Evolutionary conservation across 2,888 invertebrate species (phyloP), one percentile per base, ranked within the genome.

Genomic region (Lasioglossum pauxillum): DNA sequence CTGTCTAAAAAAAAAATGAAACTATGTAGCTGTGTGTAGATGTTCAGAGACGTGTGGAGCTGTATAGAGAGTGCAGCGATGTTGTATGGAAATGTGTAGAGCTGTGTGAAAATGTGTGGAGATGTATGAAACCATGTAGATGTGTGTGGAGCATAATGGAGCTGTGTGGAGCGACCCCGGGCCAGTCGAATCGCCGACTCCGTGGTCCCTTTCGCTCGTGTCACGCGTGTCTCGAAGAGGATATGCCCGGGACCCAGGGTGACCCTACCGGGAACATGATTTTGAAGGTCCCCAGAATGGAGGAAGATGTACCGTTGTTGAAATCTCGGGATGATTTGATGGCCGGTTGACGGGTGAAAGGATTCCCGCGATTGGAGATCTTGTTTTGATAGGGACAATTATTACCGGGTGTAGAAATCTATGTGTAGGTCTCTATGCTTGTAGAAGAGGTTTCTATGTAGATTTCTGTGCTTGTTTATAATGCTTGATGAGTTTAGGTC

Each of bases 221-320:
- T 64, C 60, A 31, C 60, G 60, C 60, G 60, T 64, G 60, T 64
- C 60, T 31, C 60, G 60, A 27, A 64, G 27, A 5, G 12, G 16
- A 64, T 27, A 64, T 7, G 27, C 60, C 7, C 7, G 27, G 60
- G 60, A 64, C 60, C 31, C 31, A 7, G 60, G 31, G 60, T 64
- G 31, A 64, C 60, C 60, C 60, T 64, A 64, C 27, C 7, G 14
- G 16, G 60, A 64, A 64, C 60, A 64, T 27, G 16, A n/a, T 64
- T 64, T 64, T 31, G 27, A 64, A 64, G 27, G 60, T 64, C 60
- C 60, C 27, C 27, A 27, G 27, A 23, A 53, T 53, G 53, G 16
- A 64, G 31, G 27, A 64, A 64, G 60, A 64, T 31, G 60, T 64
- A 64, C 60, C 60, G 60, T 64, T 64, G 60, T 27, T 31, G 27